phyloP scores from a whole-genome alignment of 2,113 vertebrate species.

The Ochotona princeps region DNA sequence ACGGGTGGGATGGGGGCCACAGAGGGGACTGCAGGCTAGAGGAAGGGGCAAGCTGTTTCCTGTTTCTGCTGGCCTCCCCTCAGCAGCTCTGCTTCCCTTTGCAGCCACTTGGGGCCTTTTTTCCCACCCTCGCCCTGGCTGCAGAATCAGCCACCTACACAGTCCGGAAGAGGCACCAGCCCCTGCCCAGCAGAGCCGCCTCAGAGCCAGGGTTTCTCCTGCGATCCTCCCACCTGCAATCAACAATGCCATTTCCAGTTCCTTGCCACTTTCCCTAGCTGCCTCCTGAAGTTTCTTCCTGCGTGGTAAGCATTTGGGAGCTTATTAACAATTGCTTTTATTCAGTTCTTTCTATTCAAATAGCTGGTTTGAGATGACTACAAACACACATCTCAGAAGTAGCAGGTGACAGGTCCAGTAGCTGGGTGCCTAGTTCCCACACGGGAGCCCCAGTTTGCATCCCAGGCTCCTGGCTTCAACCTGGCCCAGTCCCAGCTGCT shows the following conservation, averaged over 20 bases:
- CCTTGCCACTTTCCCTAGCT: too few relatives aligned
- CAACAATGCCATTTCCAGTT: too few relatives aligned
- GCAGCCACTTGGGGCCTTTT: background rate
- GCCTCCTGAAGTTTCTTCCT: background rate
- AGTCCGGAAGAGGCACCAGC: background rate
- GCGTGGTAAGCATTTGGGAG: too few relatives aligned
- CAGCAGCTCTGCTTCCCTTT: background rate
- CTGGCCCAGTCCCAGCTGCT: too few relatives aligned
- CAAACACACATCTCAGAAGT: too few relatives aligned
- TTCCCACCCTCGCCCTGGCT: background rate
- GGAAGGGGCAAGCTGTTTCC: background rate
- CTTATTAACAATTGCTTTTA: background rate
- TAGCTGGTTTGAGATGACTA: background rate
- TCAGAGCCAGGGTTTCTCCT: background rate
- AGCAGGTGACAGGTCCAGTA: too few relatives aligned
- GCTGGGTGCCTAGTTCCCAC: too few relatives aligned
- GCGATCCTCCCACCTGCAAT: too few relatives aligned
- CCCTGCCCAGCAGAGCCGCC: background rate
- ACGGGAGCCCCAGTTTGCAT: too few relatives aligned
- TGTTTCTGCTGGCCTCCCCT: background rate
- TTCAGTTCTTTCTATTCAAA: background rate
- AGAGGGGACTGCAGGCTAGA: background rate
- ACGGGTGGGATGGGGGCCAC: too few relatives aligned
- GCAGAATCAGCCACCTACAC: background rate
- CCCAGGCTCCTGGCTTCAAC: too few relatives aligned